Percentiles rank a stretch among this genome's conserved stretches.
These are phyloP conservation scores for Leptarthrus brevirostris DNA, from an alignment of 2,888 invertebrate species.

Conservation along the genomic window DNA sequence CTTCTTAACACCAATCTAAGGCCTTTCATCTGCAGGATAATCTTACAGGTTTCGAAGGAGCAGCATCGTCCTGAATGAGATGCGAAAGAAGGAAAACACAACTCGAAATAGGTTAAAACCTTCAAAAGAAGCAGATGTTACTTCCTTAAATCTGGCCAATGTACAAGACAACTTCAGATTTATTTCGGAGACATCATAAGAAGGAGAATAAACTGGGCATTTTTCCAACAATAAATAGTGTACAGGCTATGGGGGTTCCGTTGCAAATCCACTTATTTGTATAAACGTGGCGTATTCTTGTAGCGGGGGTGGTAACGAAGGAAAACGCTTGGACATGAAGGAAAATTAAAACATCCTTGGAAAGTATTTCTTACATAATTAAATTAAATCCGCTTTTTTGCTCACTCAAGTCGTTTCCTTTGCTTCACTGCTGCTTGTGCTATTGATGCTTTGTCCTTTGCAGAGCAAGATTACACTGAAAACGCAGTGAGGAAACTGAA, in stretches of 20 bases:
- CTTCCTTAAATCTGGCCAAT: constrained; percentile 27
- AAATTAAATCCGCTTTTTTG: constrained; percentile 36
- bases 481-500: neutral
- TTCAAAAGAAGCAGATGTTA: constrained; percentile 9
- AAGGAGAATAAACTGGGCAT: constrained; percentile 19
- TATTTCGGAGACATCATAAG: constrained; percentile 32
- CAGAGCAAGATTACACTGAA: neutral
- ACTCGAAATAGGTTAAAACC: constrained; percentile 17
- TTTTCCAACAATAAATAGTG: constrained; percentile 16
- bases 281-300: neutral
- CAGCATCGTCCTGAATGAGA: neutral
- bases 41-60: constrained; percentile 4
- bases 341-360: constrained; percentile 39
- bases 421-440: neutral
- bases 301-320: neutral
- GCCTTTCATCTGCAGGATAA: constrained; percentile 37
- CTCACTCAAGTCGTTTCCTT: neutral
- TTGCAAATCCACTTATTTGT: neutral
- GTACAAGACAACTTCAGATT: constrained; percentile 41
- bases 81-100: constrained; percentile 18
- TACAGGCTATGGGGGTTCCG: neutral
- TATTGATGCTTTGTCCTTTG: constrained; percentile 8
- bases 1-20: constrained; percentile 32
- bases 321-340: neutral
- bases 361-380: constrained; percentile 37